Conservation (phyloP, 2,797 vertebrate species). For the Muraenolepis orangiensis region DNA sequence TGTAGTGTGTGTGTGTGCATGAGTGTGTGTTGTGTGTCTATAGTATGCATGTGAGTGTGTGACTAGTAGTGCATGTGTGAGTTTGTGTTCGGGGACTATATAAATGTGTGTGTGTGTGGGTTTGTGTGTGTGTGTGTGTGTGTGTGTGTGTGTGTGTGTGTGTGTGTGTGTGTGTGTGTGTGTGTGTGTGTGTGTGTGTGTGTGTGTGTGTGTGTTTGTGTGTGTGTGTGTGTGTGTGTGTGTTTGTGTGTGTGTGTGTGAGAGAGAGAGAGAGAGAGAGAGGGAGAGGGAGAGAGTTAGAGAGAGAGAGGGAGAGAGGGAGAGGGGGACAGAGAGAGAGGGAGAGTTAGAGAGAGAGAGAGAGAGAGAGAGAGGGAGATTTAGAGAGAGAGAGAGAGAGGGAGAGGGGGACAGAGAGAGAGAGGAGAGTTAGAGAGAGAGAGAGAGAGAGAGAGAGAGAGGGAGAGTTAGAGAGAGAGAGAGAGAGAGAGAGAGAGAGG, state of each 20-base stretch:
- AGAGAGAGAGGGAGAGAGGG: background rate
- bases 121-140: too few species aligned
- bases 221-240: too few species aligned
- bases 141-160: too few species aligned
- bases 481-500: constrained; percentile 37
- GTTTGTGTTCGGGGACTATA: constrained; percentile 8
- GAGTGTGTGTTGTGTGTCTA: background rate
- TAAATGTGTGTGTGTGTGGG: constrained; percentile 6
- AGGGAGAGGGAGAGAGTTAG: too few species aligned
- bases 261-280: too few species aligned
- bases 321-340: constrained; percentile 40
- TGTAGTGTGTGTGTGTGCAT: background rate
- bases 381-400: constrained; percentile 18
- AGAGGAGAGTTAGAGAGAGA: too few species aligned
- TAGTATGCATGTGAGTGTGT: constrained; percentile 10
- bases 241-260: too few species aligned
- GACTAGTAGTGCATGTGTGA: background rate
- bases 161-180: background rate
- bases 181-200: constrained; percentile 16
- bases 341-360: constrained; percentile 39
- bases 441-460: too few species aligned
- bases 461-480: too few species aligned
- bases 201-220: constrained; percentile 2
- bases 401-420: constrained; percentile 36
- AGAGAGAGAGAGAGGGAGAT: constrained; percentile 38